Percentiles rank a stretch among this genome's conserved stretches.
Conservation (phyloP, 2,888 invertebrate genomes). For the Lepetodrilus schrolli region DNA sequence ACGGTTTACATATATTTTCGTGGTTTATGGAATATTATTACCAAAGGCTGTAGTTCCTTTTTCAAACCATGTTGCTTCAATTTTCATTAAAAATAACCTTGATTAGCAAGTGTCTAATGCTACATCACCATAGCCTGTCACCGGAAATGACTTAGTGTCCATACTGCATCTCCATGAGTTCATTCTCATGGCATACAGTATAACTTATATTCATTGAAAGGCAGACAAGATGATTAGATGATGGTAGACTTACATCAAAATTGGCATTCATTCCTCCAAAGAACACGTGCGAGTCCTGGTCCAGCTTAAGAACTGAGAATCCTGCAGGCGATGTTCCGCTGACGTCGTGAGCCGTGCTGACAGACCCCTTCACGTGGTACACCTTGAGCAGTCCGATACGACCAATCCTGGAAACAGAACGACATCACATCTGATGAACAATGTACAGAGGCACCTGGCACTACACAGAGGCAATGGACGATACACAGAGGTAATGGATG, state of each 20-base stretch:
- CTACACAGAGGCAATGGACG: too few relatives aligned
- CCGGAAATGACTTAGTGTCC: not conserved
- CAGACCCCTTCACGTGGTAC: slow-evolving; percentile 75
- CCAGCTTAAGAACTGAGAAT: slow-evolving; percentile 80
- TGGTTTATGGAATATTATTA: too few relatives aligned
- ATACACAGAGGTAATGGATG: too few relatives aligned
- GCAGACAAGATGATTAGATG: not conserved
- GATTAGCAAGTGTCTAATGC: too few relatives aligned
- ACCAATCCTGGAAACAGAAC: slow-evolving; percentile 80
- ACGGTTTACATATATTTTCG: too few relatives aligned
- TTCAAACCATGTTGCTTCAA: too few relatives aligned
- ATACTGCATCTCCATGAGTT: not conserved
- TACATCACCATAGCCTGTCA: not conserved
- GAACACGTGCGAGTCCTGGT: slow-evolving; percentile 55
- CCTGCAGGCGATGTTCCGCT: slow-evolving; percentile 79
- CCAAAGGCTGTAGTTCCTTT: too few relatives aligned
- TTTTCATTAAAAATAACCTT: too few relatives aligned
- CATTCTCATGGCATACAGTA: not conserved
- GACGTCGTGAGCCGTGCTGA: slow-evolving; percentile 70
- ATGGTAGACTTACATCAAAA: slow-evolving; percentile 37
- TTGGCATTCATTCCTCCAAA: slow-evolving; percentile 53
- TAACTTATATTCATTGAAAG: not conserved
- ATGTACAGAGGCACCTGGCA: too few relatives aligned
- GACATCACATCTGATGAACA: too few relatives aligned
- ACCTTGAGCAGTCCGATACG: slow-evolving; percentile 83